Percentiles rank a stretch among this genome's conserved stretches.
Conservation (phyloP, 2,888 invertebrate genomes). For the Philereme transversata region DNA sequence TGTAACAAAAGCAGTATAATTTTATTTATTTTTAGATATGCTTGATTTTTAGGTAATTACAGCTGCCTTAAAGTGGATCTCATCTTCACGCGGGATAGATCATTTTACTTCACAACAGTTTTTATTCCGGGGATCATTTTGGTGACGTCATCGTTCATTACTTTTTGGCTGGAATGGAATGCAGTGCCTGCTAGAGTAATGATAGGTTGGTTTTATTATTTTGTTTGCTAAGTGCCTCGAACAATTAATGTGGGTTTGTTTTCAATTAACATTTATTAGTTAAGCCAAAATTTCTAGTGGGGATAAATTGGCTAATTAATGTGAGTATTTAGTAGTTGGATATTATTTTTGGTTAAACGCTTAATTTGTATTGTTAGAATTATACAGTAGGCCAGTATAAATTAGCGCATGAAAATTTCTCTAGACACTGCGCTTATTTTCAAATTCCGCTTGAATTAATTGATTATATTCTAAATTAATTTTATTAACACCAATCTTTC, state of each 20-base stretch:
- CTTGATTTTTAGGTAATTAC: conserved; percentile 93
- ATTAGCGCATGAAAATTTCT: conserved; percentile 16
- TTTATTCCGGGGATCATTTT: conserved; percentile 98
- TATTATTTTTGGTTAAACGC: conserved; percentile 23
- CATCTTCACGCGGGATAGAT: conserved; percentile 97
- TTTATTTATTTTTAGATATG: conserved; percentile 70
- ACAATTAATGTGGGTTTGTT: conserved; percentile 25
- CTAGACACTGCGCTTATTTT: conserved; percentile 24
- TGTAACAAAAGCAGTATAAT: conserved; percentile 44
- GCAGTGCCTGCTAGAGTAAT: conserved; percentile 98
- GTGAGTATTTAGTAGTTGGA: conserved; percentile 31
- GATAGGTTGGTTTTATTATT: conserved; percentile 90
- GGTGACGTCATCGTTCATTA: conserved; percentile 98
- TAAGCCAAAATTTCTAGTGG: conserved; percentile 26
- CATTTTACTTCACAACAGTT: conserved; percentile 98
- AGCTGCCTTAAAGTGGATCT: conserved; percentile 97
- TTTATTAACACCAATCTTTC: background rate
- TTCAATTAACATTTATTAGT: conserved; percentile 32
- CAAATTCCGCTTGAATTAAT: conserved; percentile 1
- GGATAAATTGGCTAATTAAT: conserved; percentile 24
- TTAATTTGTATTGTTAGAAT: conserved; percentile 17
- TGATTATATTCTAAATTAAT: no score
- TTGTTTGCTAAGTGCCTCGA: conserved; percentile 48
- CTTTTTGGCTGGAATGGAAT: conserved; percentile 99
- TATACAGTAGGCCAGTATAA: conserved; percentile 1